Conservation (phyloP, 2,113 vertebrate genomes). For the Amphilophus citrinellus region DNA sequence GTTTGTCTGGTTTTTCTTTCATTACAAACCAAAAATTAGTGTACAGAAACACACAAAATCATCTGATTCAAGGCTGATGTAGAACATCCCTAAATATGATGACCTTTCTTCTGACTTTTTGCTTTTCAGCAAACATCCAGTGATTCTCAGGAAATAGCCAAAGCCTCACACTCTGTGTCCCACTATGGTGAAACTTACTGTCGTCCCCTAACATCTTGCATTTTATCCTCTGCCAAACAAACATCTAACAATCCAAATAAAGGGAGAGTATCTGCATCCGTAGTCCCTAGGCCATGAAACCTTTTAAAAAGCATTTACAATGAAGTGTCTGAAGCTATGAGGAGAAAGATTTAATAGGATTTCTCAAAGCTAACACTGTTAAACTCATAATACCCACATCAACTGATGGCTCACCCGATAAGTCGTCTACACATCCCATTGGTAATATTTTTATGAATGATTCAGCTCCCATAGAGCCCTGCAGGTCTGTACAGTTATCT, state of each 20-base stretch:
- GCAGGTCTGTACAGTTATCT: not conserved
- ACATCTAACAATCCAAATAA: not conserved
- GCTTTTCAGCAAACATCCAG: not conserved
- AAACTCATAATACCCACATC: too few species aligned
- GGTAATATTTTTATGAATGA: not conserved
- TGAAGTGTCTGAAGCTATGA: not conserved
- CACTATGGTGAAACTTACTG: not conserved
- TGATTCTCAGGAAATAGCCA: not conserved
- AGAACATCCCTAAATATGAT: not conserved
- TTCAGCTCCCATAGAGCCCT: not conserved
- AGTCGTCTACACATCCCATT: too few species aligned
- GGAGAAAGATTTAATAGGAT: not conserved
- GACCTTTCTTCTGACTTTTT: too few species aligned
- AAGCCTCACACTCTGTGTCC: not conserved
- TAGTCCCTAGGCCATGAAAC: too few species aligned
- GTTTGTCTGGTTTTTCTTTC: not conserved
- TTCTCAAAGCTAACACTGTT: too few species aligned
- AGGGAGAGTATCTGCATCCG: not conserved
- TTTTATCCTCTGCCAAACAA: not conserved
- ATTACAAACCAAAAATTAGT: not conserved
- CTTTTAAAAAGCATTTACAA: not conserved
- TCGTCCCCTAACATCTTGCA: not conserved
- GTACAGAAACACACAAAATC: not conserved
- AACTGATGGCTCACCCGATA: too few species aligned
- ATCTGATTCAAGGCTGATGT: not conserved